Evolutionary conservation across 2,113 vertebrate species (phyloP).

Genomic region (Tachycineta bicolor): DNA sequence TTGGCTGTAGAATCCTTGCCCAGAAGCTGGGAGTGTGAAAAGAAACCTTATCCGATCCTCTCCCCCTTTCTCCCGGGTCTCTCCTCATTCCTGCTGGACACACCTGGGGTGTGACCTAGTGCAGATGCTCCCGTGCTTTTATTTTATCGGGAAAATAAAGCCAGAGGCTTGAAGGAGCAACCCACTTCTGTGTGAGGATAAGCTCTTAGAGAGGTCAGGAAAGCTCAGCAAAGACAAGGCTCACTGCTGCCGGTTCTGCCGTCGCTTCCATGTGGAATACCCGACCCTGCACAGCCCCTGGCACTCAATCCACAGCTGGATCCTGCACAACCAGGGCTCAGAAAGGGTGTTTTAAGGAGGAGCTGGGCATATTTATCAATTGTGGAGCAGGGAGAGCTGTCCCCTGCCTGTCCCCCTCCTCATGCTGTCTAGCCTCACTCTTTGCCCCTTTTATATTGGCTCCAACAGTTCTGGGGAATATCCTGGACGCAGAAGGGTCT

Average conservation of each 20-base stretch:
- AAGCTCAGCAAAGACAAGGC: neutral
- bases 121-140: neutral
- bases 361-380: neutral
- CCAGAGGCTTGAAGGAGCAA: neutral
- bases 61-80: neutral
- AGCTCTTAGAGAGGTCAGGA: neutral
- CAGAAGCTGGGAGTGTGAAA: neutral
- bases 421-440: fast-evolving
- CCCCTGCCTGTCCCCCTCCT: neutral
- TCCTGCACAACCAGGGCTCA: neutral
- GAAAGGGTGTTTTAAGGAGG: neutral
- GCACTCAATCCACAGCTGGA: neutral
- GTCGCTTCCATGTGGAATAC: fast-evolving
- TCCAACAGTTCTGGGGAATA: neutral
- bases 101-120: neutral
- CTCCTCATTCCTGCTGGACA: neutral
- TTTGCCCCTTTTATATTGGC: neutral
- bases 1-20: neutral
- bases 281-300: neutral
- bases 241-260: fast-evolving
- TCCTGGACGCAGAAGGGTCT: fast-evolving
- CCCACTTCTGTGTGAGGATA: neutral
- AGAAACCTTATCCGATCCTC: neutral
- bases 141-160: neutral
- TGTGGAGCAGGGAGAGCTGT: neutral